Percentiles rank a stretch among this genome's conserved stretches.
These are phyloP conservation scores for Pithys albifrons DNA, from an alignment of 2,113 vertebrate genomes.

Conservation along the genomic window DNA sequence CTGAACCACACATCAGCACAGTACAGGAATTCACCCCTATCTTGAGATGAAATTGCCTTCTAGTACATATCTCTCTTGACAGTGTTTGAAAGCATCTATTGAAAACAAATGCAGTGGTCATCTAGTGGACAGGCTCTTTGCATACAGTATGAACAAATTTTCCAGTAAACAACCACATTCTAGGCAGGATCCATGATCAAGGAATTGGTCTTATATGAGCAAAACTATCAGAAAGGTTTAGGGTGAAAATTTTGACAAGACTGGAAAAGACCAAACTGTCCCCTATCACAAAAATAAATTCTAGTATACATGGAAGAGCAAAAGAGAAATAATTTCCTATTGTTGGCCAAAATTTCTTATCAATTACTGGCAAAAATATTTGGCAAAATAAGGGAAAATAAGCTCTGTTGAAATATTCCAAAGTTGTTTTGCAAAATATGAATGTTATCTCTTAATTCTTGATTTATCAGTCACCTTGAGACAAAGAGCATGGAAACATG, in stretches of 20 bases:
- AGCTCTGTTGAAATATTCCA: background rate
- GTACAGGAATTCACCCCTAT: background rate
- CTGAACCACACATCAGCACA: background rate
- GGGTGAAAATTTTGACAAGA: background rate
- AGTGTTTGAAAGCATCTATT: background rate
- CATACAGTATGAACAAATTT: background rate
- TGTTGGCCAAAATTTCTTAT: background rate
- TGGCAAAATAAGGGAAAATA: background rate
- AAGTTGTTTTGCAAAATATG: background rate
- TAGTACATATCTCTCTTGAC: background rate
- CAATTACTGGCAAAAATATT: background rate
- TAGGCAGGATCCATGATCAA: background rate
- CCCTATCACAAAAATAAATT: background rate
- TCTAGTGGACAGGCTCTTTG: background rate
- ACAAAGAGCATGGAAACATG: background rate
- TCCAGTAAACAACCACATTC: background rate
- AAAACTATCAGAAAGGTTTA: background rate
- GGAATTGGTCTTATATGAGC: background rate
- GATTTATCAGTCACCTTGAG: background rate
- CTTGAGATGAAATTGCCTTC: background rate
- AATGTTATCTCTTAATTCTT: background rate
- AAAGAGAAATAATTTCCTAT: background rate
- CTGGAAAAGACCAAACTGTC: background rate
- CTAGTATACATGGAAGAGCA: background rate
- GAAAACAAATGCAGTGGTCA: background rate